Evolutionary conservation across 2,797 vertebrate genomes (phyloP), one percentile per base, ranked within the genome.

Genomic region (Carapus acus): DNA sequence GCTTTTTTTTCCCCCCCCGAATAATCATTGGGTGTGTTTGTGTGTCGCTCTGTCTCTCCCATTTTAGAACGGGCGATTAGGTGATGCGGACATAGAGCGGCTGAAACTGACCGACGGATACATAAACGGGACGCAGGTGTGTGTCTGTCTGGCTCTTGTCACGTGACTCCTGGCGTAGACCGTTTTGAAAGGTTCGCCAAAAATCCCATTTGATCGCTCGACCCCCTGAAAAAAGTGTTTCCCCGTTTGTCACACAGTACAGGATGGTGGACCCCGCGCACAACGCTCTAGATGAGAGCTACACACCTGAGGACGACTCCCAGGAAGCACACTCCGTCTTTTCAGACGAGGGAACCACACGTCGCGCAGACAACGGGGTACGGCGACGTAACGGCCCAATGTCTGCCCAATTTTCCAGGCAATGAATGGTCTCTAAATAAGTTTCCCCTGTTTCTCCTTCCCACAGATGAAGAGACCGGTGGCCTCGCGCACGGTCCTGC

Each of bases 221-320:
- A n/a, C n/a, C n/a, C n/a, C n/a, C n/a, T n/a, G n/a, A n/a, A n/a
- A n/a, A n/a, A n/a, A n/a, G 75, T 70, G 73, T 64, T 37, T 50
- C 24, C 52, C 6, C 54, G 18, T 59, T n/a, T 64, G 21, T 54
- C 38, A 39, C 71, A 80, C 77, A 90, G 88, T 91, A 90, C 87
- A 94, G 92, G 78, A 97, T 97, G 86, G 86, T 87, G 78, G 94
- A 97, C 80, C 94, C 93, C 0, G 92, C 92, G 69, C 94, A 94
- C 62, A 85, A 93, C 0, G 85, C 90, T 70, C 72, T 85, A 0
- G 88, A 92, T 67, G 92, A 94, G 82, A 91, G 91, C 0, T 93
- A 95, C 68, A 93, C 91, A 1, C 88, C 92, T 65, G 92, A 96
- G 69, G 93, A 94, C 17, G 93, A 94, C 47, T 92, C 92, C 0